Percentiles rank a stretch among this genome's conserved stretches.
Evolutionary conservation across 2,888 invertebrate species (phyloP).

Genomic region (Hypena proboscidalis): DNA sequence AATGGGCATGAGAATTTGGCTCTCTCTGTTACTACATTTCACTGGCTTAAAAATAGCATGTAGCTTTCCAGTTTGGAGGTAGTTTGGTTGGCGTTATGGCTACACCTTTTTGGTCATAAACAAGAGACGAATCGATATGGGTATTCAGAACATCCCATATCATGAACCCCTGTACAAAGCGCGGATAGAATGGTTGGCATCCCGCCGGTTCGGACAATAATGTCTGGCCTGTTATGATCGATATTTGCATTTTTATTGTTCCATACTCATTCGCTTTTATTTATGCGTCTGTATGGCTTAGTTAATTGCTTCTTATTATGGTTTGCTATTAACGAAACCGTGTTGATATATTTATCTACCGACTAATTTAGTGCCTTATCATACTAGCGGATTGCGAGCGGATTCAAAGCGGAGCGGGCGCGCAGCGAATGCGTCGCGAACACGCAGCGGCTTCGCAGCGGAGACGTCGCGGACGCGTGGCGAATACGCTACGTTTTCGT

Average conservation of each 20-base stretch:
- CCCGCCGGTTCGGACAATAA: conserved; percentile 67
- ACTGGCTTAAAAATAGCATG: conserved; percentile 27
- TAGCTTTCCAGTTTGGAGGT: conserved; percentile 28
- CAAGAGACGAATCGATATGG: conserved; percentile 52
- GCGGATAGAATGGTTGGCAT: conserved; percentile 60
- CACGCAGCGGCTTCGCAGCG: too few relatives aligned
- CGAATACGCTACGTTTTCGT: too few relatives aligned
- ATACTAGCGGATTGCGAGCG: too few relatives aligned
- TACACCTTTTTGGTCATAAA: conserved; percentile 32
- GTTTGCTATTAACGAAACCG: conserved; percentile 5
- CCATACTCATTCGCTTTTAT: conserved; percentile 51
- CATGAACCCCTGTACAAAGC: conserved; percentile 53
- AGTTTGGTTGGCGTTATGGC: conserved; percentile 27
- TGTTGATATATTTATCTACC: conserved; percentile 5
- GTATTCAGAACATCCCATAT: conserved; percentile 47
- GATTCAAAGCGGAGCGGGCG: too few relatives aligned
- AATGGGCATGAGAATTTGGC: conserved; percentile 21
- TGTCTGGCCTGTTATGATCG: conserved; percentile 67
- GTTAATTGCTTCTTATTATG: conserved; percentile 9
- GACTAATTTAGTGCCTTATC: too few relatives aligned
- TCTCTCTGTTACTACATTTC: conserved; percentile 27
- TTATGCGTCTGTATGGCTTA: conserved; percentile 35
- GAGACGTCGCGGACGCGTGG: too few relatives aligned
- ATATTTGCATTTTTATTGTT: conserved; percentile 74
- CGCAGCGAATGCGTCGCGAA: too few relatives aligned